phyloP scores from a whole-genome alignment of 2,888 invertebrate genomes.

The Mesochorus sp. region DNA sequence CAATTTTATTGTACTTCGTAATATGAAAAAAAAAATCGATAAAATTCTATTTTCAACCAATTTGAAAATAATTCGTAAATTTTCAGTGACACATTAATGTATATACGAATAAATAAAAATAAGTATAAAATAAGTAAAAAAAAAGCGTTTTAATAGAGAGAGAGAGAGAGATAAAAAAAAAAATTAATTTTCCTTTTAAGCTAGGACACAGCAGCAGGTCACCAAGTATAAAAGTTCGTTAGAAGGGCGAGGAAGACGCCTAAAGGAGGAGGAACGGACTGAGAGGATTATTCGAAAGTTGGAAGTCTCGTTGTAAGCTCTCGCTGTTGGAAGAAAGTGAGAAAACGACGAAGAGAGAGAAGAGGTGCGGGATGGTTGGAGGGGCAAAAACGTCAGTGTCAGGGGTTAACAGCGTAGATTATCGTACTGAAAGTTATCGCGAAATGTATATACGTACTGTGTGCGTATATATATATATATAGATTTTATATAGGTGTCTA shows the following conservation, averaged over 20 bases:
- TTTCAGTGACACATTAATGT: no score
- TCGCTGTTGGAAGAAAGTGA: slow-evolving; percentile 6
- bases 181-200: no score
- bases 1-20: no score
- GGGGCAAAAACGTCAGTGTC: slow-evolving; percentile 31
- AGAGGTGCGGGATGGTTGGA: no score
- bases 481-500: slow-evolving; percentile 2
- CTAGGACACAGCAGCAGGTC: no score
- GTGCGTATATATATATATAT: not conserved
- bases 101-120: no score
- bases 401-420: slow-evolving; percentile 49
- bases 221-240: not conserved
- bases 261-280: not conserved
- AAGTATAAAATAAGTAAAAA: no score
- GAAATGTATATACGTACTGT: slow-evolving; percentile 1
- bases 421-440: slow-evolving; percentile 34
- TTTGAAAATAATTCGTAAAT: no score
- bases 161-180: no score
- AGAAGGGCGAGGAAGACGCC: not conserved
- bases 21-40: no score
- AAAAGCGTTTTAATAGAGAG: no score
- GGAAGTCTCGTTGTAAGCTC: slow-evolving; percentile 46
- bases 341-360: slow-evolving; percentile 22
- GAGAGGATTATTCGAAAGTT: slow-evolving; percentile 44
- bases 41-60: no score